Evolutionary conservation across 2,113 vertebrate species (phyloP), one percentile per base, ranked within the genome.

Genomic region (Malurus elegans): DNA sequence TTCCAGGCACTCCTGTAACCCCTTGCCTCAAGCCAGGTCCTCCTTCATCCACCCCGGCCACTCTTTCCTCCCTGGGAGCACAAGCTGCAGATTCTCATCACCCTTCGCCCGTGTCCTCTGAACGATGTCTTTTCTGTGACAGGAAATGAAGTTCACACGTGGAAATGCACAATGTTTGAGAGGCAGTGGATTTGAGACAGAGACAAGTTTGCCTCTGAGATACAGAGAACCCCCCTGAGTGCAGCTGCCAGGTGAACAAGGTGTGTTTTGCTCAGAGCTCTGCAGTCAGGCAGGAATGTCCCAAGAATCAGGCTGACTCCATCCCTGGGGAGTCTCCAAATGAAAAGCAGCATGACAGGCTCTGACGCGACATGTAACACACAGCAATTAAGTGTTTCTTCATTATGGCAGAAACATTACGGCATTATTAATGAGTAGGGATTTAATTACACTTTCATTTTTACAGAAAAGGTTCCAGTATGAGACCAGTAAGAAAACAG

Each of bases 401-500:
- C 50, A 56, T 81, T 86, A 64, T 8, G 28, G 40, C 51, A 91
- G 48, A 86, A 76, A 53, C 83, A 53, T 69, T 10, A 60, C 32
- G 54, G 64, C 32, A 38, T 32, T 78, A 53, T 54, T 48, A 23
- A 15, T 71, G 84, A 92, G n/a, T 32, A 92, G 64, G 23, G 10
- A 78, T 67, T 94, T 81, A 91, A 92, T 93, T 91, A 60, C 23
- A 18, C 18, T 28, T 81, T 83, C 28, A 28, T 38, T 93, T 90
- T 45, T 50, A 93, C 76, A 73, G 53, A 62, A 67, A 32, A 81
- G 9, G 12, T 60, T 95, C 51, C 62, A 72, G 67, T 45, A 38
- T 25, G 18, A 74, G 13, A 54, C 25, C 50, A 45, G 44, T 42
- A 76, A 86, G n/a, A 91, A 62, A 82, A 40, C 0, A 58, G 17